Base-by-base conservation (phyloP, 2,888 invertebrate species). In the Laothoe populi region DNA sequence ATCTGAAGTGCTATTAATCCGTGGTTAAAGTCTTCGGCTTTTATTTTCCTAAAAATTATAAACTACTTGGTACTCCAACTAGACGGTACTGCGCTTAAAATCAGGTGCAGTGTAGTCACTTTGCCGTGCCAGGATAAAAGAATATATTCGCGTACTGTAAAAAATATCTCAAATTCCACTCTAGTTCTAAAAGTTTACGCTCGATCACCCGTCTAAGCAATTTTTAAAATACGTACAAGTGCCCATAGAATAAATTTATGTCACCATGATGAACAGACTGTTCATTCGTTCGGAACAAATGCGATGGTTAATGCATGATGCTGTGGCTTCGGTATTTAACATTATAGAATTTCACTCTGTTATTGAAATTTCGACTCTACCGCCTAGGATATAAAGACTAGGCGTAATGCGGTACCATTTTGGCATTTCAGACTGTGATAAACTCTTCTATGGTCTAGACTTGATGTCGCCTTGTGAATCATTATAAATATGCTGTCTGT, bases 291-390 rank as follows among this genome's bases (percentile, higher is more conserved):
- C 79, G 73, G 82, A 77, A 79, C 82, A 77, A 82, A 78, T 74
- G 76, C 75, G 74, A 81, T 82, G 81, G 75, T 81, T 82, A 84
- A 84, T 81, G 79, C 79, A 83, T 77, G 77, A 75, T 71, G 72
- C 82, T 71, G 75, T 79, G 75, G 53, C 60, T 79, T 78, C 79
- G 71, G 71, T 70, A 70, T 73, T 44, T 76, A 75, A 73, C 66
- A 72, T 70, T 64, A 66, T 67, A 66, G 64, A 59, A 63, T 11
- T 53, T 3, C 10, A 31, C 19, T 4, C 5, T 0, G 11, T 11
- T 16, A 53, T 19, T 23, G 8, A n/a, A 67, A 61, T 16, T 35
- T 35, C 31, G 31, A 53, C 35, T 35, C 53, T 53, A 53, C 19
- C 4, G 35, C 4, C 4, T 63, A 31, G 19, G 4, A 16, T 10